Conservation (phyloP, 2,113 vertebrate species). For the Pantherophis guttatus region DNA sequence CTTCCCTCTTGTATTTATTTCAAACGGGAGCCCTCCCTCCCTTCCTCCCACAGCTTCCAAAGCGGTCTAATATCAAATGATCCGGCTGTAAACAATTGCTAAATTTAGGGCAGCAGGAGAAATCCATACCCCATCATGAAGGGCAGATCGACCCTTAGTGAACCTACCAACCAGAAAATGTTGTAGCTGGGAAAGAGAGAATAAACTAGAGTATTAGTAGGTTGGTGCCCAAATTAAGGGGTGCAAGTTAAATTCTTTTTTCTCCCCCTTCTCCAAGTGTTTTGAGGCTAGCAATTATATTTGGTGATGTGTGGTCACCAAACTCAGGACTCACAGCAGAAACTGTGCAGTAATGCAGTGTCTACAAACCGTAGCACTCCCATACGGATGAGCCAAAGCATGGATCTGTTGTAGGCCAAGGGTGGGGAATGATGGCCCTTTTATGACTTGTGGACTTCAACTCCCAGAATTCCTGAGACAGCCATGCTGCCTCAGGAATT, state of each 20-base stretch:
- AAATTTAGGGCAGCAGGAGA: slow-evolving; percentile 11
- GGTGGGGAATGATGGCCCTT: no score
- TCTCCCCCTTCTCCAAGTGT: no score
- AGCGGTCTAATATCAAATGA: background rate
- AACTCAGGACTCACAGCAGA: no score
- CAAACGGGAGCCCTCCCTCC: background rate
- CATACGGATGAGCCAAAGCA: no score
- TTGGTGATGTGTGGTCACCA: no score
- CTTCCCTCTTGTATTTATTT: background rate
- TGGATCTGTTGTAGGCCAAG: no score
- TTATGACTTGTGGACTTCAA: background rate
- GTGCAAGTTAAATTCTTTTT: no score
- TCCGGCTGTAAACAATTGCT: slow-evolving; percentile 16
- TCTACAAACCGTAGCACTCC: no score
- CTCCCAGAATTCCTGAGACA: background rate
- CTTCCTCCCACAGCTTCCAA: background rate
- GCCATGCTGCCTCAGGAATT: no score
- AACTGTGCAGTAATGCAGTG: no score
- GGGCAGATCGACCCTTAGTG: background rate
- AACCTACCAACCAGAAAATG: background rate
- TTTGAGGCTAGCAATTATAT: no score
- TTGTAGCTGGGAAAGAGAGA: background rate
- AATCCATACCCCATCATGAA: background rate
- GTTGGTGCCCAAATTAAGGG: no score
- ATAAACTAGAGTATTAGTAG: background rate